These are phyloP conservation scores for Himalopsyche kuldschensis DNA, from an alignment of 2,888 invertebrate genomes.

Conservation along the genomic window DNA sequence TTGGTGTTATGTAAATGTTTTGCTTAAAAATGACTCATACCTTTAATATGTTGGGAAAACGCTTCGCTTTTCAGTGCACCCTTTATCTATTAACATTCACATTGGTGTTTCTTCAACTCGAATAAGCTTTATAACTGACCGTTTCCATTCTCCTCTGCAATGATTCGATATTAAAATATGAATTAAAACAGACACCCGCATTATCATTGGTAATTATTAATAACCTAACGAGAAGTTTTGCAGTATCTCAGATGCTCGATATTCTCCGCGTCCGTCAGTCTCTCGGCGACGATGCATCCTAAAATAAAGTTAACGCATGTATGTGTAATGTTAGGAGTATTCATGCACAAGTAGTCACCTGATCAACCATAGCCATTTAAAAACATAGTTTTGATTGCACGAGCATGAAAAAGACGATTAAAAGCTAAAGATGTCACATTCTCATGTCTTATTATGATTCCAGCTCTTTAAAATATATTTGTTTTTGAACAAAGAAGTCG, in stretches of 20 bases:
- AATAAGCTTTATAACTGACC: not conserved
- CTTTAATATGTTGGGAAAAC: not conserved
- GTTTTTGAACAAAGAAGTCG: not conserved
- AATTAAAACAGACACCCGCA: not conserved
- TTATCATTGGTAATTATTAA: not conserved
- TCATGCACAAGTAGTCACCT: not conserved
- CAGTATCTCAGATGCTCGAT: not conserved
- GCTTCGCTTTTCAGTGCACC: not conserved
- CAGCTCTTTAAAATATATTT: conserved; percentile 23
- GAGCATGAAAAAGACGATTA: conserved; percentile 21
- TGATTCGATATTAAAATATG: not conserved
- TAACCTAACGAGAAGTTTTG: not conserved
- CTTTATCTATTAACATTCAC: not conserved
- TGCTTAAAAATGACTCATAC: not conserved
- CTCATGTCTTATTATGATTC: conserved; percentile 35
- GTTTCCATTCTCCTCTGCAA: not conserved
- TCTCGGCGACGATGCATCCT: not conserved
- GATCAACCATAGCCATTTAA: conserved; percentile 26
- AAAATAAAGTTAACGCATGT: not conserved
- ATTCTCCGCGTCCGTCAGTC: no score
- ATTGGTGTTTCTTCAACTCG: not conserved
- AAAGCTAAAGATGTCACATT: conserved; percentile 9
- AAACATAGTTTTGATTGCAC: conserved; percentile 21
- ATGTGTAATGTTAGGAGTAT: not conserved
- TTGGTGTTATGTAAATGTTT: not conserved